Percentiles rank a stretch among this genome's conserved stretches.
Evolutionary conservation across 2,888 invertebrate species (phyloP).

Genomic region (Drosophila subquinaria): DNA sequence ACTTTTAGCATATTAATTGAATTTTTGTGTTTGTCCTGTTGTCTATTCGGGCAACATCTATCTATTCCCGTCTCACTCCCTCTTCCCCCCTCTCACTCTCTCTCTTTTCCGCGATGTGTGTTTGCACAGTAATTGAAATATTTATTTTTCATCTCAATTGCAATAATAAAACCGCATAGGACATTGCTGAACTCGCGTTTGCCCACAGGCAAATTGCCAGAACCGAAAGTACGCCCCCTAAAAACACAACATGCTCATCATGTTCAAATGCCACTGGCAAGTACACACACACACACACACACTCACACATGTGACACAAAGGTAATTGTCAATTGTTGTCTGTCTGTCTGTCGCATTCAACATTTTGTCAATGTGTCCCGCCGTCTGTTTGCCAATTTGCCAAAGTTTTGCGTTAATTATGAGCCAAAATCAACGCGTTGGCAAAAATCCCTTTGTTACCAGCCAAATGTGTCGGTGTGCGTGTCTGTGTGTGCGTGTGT

Average conservation of each 20-base stretch:
- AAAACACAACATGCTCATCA: constrained; percentile 5
- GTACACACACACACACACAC: neutral
- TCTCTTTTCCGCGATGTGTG: constrained; percentile 16
- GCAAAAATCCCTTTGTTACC: constrained; percentile 57
- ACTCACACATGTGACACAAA: constrained; percentile 39
- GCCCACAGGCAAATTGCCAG: constrained; percentile 50
- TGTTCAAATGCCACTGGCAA: constrained; percentile 45
- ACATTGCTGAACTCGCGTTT: constrained; percentile 55
- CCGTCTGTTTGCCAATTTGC: constrained; percentile 75
- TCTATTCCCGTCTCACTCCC: neutral
- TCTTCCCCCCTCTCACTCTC: neutral
- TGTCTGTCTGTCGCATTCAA: constrained; percentile 44
- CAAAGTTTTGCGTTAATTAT: constrained; percentile 78
- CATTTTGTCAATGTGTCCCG: constrained; percentile 50
- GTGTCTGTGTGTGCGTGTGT: constrained; percentile 15
- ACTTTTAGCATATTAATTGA: constrained; percentile 80
- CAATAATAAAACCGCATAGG: constrained; percentile 72
- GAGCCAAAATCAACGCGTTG: constrained; percentile 71
- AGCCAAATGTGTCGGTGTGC: constrained; percentile 17
- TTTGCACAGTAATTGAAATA: constrained; percentile 75
- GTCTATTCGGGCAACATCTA: constrained; percentile 55
- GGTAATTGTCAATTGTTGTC: constrained; percentile 73
- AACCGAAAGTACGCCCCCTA: constrained; percentile 10
- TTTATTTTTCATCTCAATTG: constrained; percentile 79
- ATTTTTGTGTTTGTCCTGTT: constrained; percentile 73